Evolutionary conservation across 2,888 invertebrate genomes (phyloP), one percentile per base, ranked within the genome.

Genomic region (Megastigmus dorsalis): DNA sequence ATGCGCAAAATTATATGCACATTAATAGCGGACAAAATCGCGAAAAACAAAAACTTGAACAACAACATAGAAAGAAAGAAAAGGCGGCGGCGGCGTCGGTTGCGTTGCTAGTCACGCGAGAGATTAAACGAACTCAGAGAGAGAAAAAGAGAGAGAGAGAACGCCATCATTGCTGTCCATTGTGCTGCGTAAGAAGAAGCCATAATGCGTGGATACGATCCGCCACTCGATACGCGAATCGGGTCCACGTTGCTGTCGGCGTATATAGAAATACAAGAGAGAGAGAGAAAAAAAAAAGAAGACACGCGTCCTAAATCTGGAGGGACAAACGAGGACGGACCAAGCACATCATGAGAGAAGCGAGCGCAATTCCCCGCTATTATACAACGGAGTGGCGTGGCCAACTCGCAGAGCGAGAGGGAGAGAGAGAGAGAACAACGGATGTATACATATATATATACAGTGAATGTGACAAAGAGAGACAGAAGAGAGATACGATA

Each of bases 61-160:
- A 50, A n/a, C 41, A 60, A 69, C 6, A 45, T 7, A 26, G 28
- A 1, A 38, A 28, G 28, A 38, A 54, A 30, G n/a, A 52, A 48
- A 20, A 43, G 13, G 65, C 33, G 54, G 26, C 52, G 63, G 50
- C 50, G 13, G 65, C 33, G 54, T 18, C 52, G 63, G 50, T 59
- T 55, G 52, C 26, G 38, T 36, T 52, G 50, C 1, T 18, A 50
- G 66, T 62, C 68, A 63, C 63, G 68, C 68, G 80, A 85, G 80
- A 85, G 83, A 85, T 84, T 86, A 84, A 82, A 81, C 80, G 82
- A 83, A 81, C 83, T 84, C 83, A 13, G 30, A 18, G 26, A n/a
- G n/a, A n/a, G n/a, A n/a, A n/a, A n/a, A n/a, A n/a, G n/a, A n/a
- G n/a, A n/a, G n/a, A n/a, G n/a, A n/a, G n/a, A n/a, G n/a, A n/a